A percentile compares a stretch with the other conserved stretches of the same genome.
These are phyloP conservation scores for Pseudomyrmex dendroicus DNA, from an alignment of 1,140 invertebrate species.

Conservation along the genomic window DNA sequence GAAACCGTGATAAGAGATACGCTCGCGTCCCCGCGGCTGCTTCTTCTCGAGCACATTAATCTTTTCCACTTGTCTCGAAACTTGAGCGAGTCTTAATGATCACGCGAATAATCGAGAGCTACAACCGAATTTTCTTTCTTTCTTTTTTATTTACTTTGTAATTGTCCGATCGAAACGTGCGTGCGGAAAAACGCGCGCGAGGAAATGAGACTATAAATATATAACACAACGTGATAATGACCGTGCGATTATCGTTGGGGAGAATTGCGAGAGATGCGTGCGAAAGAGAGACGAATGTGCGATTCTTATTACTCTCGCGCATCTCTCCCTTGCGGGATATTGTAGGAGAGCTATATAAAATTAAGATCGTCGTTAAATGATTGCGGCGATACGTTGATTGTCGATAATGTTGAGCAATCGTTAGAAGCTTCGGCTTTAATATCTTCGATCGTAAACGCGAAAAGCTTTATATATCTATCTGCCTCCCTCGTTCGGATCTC, in stretches of 20 bases:
- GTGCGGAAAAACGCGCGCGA: too few relatives aligned
- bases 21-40: not conserved
- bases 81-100: not conserved
- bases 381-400: slow-evolving; percentile 8
- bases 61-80: not conserved
- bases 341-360: slow-evolving; percentile 1
- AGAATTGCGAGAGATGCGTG: not conserved
- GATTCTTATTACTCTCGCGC: slow-evolving; percentile 16
- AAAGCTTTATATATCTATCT: not conserved
- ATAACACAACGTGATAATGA: too few relatives aligned
- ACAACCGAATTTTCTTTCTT: too few relatives aligned
- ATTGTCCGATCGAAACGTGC: too few relatives aligned
- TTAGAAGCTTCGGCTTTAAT: slow-evolving; percentile 4
- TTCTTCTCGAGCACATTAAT: slow-evolving; percentile 7
- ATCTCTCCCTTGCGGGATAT: not conserved
- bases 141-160: too few relatives aligned
- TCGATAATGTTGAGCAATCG: not conserved
- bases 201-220: too few relatives aligned
- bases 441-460: slow-evolving; percentile 33
- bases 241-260: not conserved
- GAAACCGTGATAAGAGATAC: not conserved
- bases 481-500: not conserved
- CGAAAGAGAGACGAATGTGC: not conserved
- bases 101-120: not conserved
- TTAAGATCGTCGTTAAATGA: slow-evolving; percentile 37